These are phyloP conservation scores for Antheraea pernyi DNA, from an alignment of 1,140 invertebrate genomes.

Conservation along the genomic window DNA sequence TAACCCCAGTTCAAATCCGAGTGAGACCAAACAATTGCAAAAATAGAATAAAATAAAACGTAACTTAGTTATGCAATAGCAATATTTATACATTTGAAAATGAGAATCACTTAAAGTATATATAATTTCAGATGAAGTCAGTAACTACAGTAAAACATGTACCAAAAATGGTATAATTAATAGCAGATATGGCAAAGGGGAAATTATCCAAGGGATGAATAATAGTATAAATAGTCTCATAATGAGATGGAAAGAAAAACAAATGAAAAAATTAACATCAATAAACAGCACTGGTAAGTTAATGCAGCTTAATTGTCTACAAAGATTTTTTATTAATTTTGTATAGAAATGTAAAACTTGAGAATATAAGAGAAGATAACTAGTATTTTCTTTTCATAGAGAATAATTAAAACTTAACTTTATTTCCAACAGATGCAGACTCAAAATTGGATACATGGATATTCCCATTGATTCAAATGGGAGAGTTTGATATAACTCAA, in stretches of 20 bases:
- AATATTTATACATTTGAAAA: neutral
- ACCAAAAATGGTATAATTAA: conserved; percentile 25
- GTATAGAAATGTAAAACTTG: neutral
- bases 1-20: no score
- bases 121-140: conserved; percentile 53
- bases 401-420: neutral
- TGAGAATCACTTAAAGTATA: neutral
- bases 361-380: no score
- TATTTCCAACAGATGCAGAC: neutral
- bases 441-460: conserved; percentile 88
- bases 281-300: conserved; percentile 5
- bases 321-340: neutral
- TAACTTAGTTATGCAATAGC: no score
- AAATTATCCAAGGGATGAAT: conserved; percentile 41
- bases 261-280: conserved; percentile 34
- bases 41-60: no score
- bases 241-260: conserved; percentile 50
- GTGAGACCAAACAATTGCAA: no score
- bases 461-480: conserved; percentile 97
- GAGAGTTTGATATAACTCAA: conserved; percentile 89
- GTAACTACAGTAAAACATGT: conserved; percentile 53
- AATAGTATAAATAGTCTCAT: conserved; percentile 43
- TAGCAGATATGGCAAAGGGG: conserved; percentile 32
- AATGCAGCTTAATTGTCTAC: neutral
- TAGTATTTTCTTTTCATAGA: neutral